Evolutionary conservation across 64 coral and sea anemone species (phyloP), one percentile per base, ranked within the genome.

Genomic region (Montipora cactus): DNA sequence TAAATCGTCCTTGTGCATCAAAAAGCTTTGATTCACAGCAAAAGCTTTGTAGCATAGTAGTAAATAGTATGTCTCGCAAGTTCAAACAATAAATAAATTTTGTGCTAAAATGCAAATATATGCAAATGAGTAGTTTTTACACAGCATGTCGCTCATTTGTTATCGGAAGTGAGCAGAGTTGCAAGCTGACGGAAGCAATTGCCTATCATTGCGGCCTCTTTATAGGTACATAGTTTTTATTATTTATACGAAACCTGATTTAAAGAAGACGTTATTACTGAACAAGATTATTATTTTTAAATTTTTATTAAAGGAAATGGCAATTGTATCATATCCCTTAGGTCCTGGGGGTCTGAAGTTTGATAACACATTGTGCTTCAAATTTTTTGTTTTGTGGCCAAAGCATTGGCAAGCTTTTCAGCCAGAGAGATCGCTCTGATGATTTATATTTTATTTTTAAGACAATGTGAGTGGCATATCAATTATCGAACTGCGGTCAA

Each of bases 21-120:
- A 55, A 55, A 55, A 55, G 52, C 52, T 5, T 55, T 55, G 5
- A 55, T 55, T 7, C 5, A 5, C 5, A 55, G 2, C 1, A 55
- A 10, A 55, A 7, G 52, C 10, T 55, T 55, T 55, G 52, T 10
- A 55, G 10, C 5, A 55, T 55, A 37, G 37, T 37, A 37, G 37
- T 37, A 37, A 37, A 37, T 37, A 37, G 37, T 37, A 37, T 37
- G 37, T 37, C 37, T 37, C 37, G 2, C 37, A 37, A 37, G 37
- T 37, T 37, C 37, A 37, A 37, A 37, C 37, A 21, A 7, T 7
- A 13, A 70, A 18, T n/a, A 2, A 49, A 70, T 21, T 47, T 25
- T 67, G 4, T 84, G 55, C 66, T 19, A n/a, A 70, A 71, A 69
- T 85, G 82, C 66, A 70, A 85, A 85, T 85, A 22, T 85, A 85